Evolutionary conservation across 2,888 invertebrate species (phyloP).

Genomic region (Caenorhabditis auriculariae): DNA sequence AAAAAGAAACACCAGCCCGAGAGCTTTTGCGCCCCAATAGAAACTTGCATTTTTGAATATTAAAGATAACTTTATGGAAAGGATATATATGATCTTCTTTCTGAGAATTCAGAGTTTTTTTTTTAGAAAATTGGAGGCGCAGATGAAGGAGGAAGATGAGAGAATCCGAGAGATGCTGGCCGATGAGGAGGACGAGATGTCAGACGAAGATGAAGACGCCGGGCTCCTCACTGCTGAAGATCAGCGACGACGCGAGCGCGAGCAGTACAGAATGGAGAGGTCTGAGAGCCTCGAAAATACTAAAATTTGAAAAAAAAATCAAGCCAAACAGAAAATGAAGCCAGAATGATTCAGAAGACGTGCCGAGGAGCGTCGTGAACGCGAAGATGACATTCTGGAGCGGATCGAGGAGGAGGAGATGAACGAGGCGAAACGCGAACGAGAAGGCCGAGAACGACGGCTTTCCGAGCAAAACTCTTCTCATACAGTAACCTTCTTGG

Average conservation of each 20-base stretch:
- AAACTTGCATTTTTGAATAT: no score
- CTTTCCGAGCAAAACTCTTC: no score
- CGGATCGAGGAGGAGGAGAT: constrained; percentile 29
- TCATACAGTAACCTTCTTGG: no score
- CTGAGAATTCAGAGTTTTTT: background rate
- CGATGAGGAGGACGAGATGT: constrained; percentile 34
- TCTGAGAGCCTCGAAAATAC: background rate
- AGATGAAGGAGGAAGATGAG: constrained; percentile 40
- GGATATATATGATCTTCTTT: background rate
- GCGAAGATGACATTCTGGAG: constrained; percentile 26
- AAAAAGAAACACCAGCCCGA: no score
- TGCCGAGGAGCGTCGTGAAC: constrained; percentile 25
- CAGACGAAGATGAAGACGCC: constrained; percentile 14
- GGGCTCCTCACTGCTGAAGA: constrained; percentile 19
- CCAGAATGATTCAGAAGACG: constrained; percentile 14
- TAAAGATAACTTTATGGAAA: no score
- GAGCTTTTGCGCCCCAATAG: no score
- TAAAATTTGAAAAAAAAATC: background rate
- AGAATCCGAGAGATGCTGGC: constrained; percentile 30
- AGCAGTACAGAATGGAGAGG: constrained; percentile 22
- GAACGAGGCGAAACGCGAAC: constrained; percentile 10
- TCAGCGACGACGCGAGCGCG: constrained; percentile 20
- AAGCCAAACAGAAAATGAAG: background rate
- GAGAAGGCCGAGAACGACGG: constrained; percentile 8
- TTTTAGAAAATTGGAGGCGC: constrained; percentile 26